These are phyloP conservation scores for Ascaphus truei DNA, from an alignment of 2,113 vertebrate genomes.

Conservation along the genomic window DNA sequence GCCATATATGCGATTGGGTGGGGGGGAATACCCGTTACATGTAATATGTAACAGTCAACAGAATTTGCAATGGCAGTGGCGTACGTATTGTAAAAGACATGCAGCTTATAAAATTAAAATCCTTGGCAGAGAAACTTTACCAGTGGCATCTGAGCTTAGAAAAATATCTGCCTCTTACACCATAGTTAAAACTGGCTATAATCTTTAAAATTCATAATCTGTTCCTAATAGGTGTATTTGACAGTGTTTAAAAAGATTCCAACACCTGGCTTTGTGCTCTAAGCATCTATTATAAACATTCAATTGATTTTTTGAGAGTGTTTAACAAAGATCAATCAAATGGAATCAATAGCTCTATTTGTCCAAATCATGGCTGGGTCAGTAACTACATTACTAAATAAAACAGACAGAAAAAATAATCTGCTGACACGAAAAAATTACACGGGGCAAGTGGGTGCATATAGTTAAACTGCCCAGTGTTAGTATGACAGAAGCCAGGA, in stretches of 20 bases:
- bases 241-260: not conserved
- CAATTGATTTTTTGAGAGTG: conserved; percentile 30
- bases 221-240: conserved; percentile 2
- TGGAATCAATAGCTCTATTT: conserved; percentile 31
- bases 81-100: not conserved
- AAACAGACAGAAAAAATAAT: conserved; percentile 10
- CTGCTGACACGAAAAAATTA: conserved; percentile 16
- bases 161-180: not conserved
- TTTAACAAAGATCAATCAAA: conserved; percentile 35
- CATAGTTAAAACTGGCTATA: not conserved
- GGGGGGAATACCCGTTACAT: too few relatives aligned
- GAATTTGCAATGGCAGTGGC: not conserved
- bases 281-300: conserved; percentile 11
- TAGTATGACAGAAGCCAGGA: not conserved
- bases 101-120: not conserved
- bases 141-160: too few relatives aligned
- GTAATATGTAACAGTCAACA: not conserved
- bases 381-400: conserved; percentile 20
- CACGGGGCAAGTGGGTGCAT: not conserved
- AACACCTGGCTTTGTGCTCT: not conserved
- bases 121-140: not conserved
- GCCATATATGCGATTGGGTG: too few relatives aligned
- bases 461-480: conserved; percentile 21
- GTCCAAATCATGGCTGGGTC: conserved; percentile 27
- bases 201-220: conserved; percentile 24